A percentile compares a stretch with the other conserved stretches of the same genome.
These are phyloP conservation scores for Nymphicus hollandicus DNA, from an alignment of 2,113 vertebrate genomes.

Conservation along the genomic window DNA sequence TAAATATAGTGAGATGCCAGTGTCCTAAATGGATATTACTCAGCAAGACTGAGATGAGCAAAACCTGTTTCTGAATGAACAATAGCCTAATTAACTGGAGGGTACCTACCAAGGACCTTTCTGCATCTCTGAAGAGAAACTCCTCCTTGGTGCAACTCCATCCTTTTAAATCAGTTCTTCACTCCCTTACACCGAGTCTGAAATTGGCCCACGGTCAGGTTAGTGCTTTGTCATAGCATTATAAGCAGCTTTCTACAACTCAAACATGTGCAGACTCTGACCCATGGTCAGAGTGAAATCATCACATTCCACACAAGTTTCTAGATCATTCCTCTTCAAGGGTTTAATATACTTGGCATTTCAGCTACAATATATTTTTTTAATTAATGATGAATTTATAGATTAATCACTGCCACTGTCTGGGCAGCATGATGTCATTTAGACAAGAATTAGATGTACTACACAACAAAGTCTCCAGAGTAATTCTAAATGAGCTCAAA, in stretches of 20 bases:
- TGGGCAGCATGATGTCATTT: not conserved
- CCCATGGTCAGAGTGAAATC: not conserved
- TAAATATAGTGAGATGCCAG: not conserved
- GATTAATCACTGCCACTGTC: not conserved
- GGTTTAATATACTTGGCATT: not conserved
- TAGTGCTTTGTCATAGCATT: not conserved
- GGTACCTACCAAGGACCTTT: not conserved
- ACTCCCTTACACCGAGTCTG: not conserved
- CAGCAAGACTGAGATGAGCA: not conserved
- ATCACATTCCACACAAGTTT: not conserved
- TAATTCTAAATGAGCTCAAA: not conserved
- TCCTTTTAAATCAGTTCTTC: not conserved
- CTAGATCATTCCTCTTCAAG: not conserved
- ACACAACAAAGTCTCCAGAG: not conserved
- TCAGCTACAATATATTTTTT: not conserved
- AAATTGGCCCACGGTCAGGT: not conserved
- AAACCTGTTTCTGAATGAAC: not conserved
- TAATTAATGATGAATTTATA: not conserved
- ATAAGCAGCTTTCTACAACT: not conserved
- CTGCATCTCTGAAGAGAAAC: not conserved
- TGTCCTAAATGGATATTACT: not conserved
- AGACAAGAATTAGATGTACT: not conserved
- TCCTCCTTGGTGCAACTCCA: not conserved
- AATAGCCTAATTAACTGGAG: not conserved
- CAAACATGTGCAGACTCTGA: not conserved